Evolutionary conservation across 2,888 invertebrate species (phyloP).

Genomic region (Hirudinaria manillensis): DNA sequence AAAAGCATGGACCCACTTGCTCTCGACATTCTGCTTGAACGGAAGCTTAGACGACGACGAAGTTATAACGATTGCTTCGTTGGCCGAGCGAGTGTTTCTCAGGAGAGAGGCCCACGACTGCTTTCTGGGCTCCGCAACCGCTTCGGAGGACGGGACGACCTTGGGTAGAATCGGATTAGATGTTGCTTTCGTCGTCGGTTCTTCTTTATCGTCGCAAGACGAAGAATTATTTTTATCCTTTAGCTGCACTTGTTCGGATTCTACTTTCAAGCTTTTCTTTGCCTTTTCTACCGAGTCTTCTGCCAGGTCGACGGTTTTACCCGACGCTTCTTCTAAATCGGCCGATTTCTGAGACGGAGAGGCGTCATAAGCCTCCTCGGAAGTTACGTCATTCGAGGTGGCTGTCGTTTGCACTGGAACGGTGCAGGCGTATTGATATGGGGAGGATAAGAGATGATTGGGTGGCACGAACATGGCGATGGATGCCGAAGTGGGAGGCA

Average conservation of each 20-base stretch:
- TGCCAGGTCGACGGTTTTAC: not conserved
- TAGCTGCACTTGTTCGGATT: not conserved
- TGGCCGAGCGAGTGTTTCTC: slow-evolving; percentile 27
- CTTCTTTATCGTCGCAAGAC: not conserved
- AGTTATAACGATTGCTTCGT: slow-evolving; percentile 32
- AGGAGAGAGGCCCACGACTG: slow-evolving; percentile 37
- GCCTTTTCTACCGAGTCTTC: no score
- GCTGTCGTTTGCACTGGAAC: not conserved
- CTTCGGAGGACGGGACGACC: not conserved
- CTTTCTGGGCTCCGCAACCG: not conserved
- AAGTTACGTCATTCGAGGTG: not conserved
- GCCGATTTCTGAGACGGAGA: not conserved
- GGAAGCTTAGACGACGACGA: not conserved
- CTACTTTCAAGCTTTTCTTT: not conserved
- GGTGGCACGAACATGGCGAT: slow-evolving; percentile 12
- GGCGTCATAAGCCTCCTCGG: not conserved
- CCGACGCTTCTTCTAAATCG: not conserved
- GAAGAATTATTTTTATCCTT: no score
- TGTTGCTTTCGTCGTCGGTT: not conserved
- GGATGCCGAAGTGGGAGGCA: slow-evolving; percentile 6
- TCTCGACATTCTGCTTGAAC: not conserved
- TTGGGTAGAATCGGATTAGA: not conserved
- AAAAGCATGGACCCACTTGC: not conserved
- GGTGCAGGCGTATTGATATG: not conserved
- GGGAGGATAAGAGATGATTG: not conserved